phyloP scores from a whole-genome alignment of 1,140 invertebrate genomes.

The Papilio dardanus region DNA sequence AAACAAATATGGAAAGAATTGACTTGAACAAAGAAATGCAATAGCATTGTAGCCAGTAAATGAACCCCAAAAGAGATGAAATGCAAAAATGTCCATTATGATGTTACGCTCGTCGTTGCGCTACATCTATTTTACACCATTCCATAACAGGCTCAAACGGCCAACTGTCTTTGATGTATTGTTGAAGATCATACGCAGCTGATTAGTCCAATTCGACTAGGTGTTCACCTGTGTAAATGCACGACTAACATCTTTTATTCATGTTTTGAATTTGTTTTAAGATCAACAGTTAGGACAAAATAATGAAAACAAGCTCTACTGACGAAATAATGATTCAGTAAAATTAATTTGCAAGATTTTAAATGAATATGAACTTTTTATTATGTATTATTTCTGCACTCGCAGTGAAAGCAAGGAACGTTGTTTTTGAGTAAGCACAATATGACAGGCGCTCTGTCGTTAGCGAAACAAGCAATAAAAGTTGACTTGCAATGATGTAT shows the following conservation, averaged over 20 bases:
- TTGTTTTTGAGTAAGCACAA: conserved; percentile 12
- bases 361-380: neutral
- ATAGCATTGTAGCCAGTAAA: neutral
- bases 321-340: conserved; percentile 7
- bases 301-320: neutral
- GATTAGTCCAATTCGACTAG: too few relatives aligned
- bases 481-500: conserved; percentile 31
- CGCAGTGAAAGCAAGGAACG: neutral
- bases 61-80: neutral
- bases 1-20: too few relatives aligned
- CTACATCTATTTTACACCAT: too few relatives aligned
- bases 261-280: neutral
- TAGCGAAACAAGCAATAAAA: conserved; percentile 9
- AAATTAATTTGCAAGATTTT: neutral
- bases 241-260: too few relatives aligned
- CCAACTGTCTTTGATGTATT: neutral
- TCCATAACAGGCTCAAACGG: neutral
- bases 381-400: conserved; percentile 6
- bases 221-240: too few relatives aligned
- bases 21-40: too few relatives aligned
- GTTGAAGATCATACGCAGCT: neutral
- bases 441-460: conserved; percentile 25
- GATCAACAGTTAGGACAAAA: neutral
- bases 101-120: too few relatives aligned
- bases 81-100: neutral